A percentile compares a stretch with the other conserved stretches of the same genome.
Evolutionary conservation across 30 jellyfish, hydroid and myxozoan genomes (phyloP).

Genomic region (Turritopsis rubra): DNA sequence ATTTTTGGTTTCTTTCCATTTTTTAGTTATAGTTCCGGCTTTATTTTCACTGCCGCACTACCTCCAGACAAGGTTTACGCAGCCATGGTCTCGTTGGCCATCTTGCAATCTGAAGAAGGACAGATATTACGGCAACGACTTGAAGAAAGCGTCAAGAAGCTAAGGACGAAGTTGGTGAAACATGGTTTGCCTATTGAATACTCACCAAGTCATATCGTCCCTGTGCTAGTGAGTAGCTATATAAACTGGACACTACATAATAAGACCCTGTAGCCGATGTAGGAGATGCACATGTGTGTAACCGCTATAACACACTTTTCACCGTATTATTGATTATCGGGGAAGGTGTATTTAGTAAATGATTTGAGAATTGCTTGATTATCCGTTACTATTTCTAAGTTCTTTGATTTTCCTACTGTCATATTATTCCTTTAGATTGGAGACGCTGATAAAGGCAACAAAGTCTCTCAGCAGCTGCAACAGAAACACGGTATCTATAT

Average conservation of each 20-base stretch:
- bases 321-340: too few relatives aligned
- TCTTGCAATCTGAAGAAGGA: slow-evolving; percentile 84
- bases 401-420: neutral
- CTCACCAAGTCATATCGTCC: slow-evolving; percentile 93
- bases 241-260: neutral
- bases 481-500: slow-evolving; percentile 65
- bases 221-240: slow-evolving; percentile 55
- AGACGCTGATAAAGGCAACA: slow-evolving; percentile 65
- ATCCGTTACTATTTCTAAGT: too few relatives aligned
- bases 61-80: slow-evolving; percentile 99
- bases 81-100: slow-evolving; percentile 69
- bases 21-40: slow-evolving; percentile 92
- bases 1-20: neutral
- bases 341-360: neutral
- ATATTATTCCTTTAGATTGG: slow-evolving; percentile 43
- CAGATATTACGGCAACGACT: slow-evolving; percentile 56
- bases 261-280: too few relatives aligned
- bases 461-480: slow-evolving; percentile 58
- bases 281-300: neutral
- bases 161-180: slow-evolving; percentile 68
- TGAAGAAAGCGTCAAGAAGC: slow-evolving; percentile 48
- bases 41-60: slow-evolving; percentile 95
- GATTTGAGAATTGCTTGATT: too few relatives aligned
- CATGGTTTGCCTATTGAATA: slow-evolving; percentile 87
- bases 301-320: too few relatives aligned